Conservation (phyloP, 2,888 invertebrate genomes). For the Chorisops tibialis region DNA sequence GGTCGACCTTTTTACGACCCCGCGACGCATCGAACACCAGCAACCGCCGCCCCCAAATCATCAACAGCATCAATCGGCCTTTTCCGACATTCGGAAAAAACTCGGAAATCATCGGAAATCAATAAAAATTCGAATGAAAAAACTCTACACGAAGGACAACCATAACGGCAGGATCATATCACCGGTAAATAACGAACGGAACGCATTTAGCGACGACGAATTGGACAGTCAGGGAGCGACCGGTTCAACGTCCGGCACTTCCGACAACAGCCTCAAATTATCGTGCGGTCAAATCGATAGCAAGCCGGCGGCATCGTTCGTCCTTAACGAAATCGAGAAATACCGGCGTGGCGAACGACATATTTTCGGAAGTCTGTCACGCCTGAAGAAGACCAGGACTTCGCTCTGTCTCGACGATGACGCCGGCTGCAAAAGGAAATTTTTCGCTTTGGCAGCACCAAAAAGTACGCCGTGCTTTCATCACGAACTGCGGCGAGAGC, state of each 20-base stretch:
- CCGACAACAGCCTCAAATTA: constrained; percentile 31
- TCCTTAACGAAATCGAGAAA: constrained; percentile 30
- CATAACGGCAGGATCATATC: background rate
- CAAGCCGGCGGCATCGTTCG: constrained; percentile 14
- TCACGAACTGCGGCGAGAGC: constrained; percentile 27
- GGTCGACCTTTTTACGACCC: constrained; percentile 17
- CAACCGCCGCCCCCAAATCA: background rate
- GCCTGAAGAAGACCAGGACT: constrained; percentile 35
- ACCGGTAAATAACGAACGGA: constrained; percentile 21
- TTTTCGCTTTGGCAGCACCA: constrained; percentile 8
- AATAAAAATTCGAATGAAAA: constrained; percentile 41
- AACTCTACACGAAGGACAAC: constrained; percentile 36
- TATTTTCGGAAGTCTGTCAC: constrained; percentile 39
- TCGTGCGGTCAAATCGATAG: constrained; percentile 20
- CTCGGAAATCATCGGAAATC: constrained; percentile 43
- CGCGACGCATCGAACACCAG: constrained; percentile 3
- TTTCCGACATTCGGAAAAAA: constrained; percentile 40
- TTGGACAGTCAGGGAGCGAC: constrained; percentile 32
- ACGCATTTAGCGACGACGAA: constrained; percentile 33
- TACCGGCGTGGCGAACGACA: constrained; percentile 33
- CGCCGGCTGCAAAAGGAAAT: constrained; percentile 24
- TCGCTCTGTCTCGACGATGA: constrained; percentile 33
- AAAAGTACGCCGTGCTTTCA: constrained; percentile 27
- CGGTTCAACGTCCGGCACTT: constrained; percentile 28
- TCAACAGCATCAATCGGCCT: constrained; percentile 35